phyloP scores from a whole-genome alignment of 2,113 vertebrate genomes.

The Tetrao urogallus region DNA sequence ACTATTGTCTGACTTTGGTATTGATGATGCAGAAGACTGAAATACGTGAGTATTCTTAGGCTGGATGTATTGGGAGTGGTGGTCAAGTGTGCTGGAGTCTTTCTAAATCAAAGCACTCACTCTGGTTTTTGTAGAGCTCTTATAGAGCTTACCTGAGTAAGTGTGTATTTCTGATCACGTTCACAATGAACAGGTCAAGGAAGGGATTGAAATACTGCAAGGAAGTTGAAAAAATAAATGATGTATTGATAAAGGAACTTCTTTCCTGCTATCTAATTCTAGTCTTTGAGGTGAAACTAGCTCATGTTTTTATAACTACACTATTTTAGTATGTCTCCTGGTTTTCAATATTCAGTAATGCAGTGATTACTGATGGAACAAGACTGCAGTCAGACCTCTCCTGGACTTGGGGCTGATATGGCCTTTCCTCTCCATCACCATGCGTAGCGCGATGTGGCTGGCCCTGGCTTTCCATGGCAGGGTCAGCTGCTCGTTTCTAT shows the following conservation, averaged over 20 bases:
- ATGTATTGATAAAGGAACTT: not conserved
- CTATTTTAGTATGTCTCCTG: not conserved
- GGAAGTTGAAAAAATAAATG: not conserved
- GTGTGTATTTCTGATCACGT: not conserved
- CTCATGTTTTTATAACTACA: not conserved
- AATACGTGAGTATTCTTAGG: not conserved
- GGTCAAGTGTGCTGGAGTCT: not conserved
- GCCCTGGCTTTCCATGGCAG: not conserved
- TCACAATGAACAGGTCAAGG: not conserved
- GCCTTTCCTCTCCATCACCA: not conserved
- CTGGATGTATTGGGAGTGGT: not conserved
- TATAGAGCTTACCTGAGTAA: not conserved
- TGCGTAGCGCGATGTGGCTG: not conserved
- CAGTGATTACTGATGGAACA: not conserved
- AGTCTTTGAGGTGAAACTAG: not conserved
- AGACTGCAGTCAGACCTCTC: not conserved
- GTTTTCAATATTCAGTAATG: not conserved
- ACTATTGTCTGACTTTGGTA: not conserved
- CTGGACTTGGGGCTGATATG: not conserved
- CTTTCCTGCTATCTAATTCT: not conserved
- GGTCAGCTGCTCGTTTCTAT: accelerated
- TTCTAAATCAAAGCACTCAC: not conserved
- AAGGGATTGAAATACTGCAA: not conserved
- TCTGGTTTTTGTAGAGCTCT: not conserved
- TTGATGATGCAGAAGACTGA: not conserved